Percentiles rank a stretch among this genome's conserved stretches.
Evolutionary conservation across 2,888 invertebrate species (phyloP).

Genomic region (Ichneumon xanthorius): DNA sequence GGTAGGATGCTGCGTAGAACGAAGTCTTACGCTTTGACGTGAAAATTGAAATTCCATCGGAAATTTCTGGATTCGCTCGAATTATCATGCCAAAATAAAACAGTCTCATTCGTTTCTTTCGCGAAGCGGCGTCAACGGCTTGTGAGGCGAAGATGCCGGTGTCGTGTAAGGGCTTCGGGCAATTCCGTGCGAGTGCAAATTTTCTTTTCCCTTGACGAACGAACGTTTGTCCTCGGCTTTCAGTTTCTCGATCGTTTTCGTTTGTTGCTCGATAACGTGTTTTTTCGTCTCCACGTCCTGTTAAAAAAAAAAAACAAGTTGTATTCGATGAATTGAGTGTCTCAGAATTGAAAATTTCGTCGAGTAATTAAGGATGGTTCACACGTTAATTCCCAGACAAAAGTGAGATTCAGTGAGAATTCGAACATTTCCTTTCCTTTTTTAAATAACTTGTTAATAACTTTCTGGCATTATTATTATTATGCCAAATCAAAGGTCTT

Average conservation of each 20-base stretch:
- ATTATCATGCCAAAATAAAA: neutral
- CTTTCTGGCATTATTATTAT: too few species aligned
- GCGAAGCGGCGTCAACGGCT: slow-evolving; percentile 84
- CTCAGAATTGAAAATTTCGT: neutral
- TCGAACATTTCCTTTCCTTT: neutral
- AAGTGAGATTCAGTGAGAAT: too few species aligned
- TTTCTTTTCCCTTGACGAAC: slow-evolving; percentile 85
- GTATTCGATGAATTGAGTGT: slow-evolving; percentile 43
- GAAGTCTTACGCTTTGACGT: slow-evolving; percentile 22
- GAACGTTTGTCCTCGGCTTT: slow-evolving; percentile 81
- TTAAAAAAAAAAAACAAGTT: slow-evolving; percentile 64
- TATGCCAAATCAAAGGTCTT: too few species aligned
- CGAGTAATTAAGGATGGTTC: too few species aligned
- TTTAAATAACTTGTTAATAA: neutral
- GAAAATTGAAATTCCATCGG: slow-evolving; percentile 22
- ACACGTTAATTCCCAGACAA: too few species aligned
- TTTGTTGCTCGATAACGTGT: slow-evolving; percentile 78
- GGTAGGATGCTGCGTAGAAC: slow-evolving; percentile 2
- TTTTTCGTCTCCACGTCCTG: slow-evolving; percentile 77
- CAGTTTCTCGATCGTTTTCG: slow-evolving; percentile 84
- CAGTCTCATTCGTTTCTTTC: slow-evolving; percentile 83
- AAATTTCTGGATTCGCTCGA: neutral
- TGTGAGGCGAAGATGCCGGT: slow-evolving; percentile 79
- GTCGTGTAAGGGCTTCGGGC: slow-evolving; percentile 77
- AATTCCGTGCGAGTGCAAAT: slow-evolving; percentile 83